Evolutionary conservation across 92 coral and sea anemone genomes (phyloP), one percentile per base, ranked within the genome.

Genomic region (Actinernus sp.): DNA sequence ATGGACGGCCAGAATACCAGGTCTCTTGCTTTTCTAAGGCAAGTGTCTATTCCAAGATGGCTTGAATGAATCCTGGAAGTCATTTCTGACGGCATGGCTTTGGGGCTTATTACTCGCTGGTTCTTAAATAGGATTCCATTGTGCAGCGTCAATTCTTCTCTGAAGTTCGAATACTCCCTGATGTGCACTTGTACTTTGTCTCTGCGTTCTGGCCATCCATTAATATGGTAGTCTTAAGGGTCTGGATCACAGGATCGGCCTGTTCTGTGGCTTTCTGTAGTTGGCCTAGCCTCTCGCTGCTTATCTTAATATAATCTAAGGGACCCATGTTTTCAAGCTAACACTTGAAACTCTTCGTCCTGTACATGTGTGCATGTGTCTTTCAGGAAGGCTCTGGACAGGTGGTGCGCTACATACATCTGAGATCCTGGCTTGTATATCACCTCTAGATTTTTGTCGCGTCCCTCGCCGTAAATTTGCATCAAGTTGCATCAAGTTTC

Each of bases 101-200:
- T 55, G 5, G 89, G 79, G 26, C 74, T 67, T 56, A 75, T 60
- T 26, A 74, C 48, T 25, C 77, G 31, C 25, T 74, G 83, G 31
- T 45, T 63, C 91, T 78, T 85, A n/a, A 78, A 73, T 14, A 85
- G 48, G 17, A 85, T 25, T 29, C 81, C 64, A 28, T 78, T 71
- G 51, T 84, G 38, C 14, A 85, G 68, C 49, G 72, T 25, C 10
- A 85, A 22, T 6, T 79, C 77, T 31, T 72, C 83, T 9, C 82
- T 30, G 55, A n/a, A 61, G 44, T 78, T 63, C 71, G 71, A 70
- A 43, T 78, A 54, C 17, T 61, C 80, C 57, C 73, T 30, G 59
- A 81, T 75, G 17, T 45, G 19, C 39, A 30, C 62, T 17, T 80
- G 81, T 21, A 37, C 80, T 53, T 76, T 34, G 5, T 68, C 79